These are phyloP conservation scores for Drosophila pseudotakahashii DNA, from an alignment of 2,888 invertebrate genomes.

Conservation along the genomic window DNA sequence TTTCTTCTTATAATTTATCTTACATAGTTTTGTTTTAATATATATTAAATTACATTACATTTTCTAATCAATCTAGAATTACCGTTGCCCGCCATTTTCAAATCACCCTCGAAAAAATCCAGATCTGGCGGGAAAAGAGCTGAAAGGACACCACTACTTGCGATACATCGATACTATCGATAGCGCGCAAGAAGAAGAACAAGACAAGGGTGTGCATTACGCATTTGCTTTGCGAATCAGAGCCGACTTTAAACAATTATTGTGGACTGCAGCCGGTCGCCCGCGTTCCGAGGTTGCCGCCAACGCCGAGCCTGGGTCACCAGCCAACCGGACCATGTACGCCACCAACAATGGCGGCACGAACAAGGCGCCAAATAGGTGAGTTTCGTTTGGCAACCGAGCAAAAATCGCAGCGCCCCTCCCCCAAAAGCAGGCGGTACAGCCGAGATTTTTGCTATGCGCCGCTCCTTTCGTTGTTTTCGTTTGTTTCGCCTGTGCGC, in stretches of 20 bases:
- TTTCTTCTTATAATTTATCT: too few species aligned
- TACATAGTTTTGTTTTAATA: too few species aligned
- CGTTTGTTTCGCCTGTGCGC: background rate
- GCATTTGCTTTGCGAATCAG: constrained; percentile 71
- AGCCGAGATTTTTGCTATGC: constrained; percentile 27
- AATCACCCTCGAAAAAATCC: too few species aligned
- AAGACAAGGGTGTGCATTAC: constrained; percentile 57
- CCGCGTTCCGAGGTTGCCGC: constrained; percentile 30
- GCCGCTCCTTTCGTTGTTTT: too few species aligned
- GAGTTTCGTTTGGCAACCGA: constrained; percentile 19
- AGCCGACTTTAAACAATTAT: constrained; percentile 42
- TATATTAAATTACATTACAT: too few species aligned
- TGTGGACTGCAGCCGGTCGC: constrained; percentile 23
- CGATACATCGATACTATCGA: too few species aligned
- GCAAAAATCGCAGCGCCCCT: constrained; percentile 10
- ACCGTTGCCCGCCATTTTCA: too few species aligned
- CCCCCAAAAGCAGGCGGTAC: constrained; percentile 25
- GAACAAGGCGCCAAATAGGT: constrained; percentile 78
- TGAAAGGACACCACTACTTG: too few species aligned
- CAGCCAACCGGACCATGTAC: constrained; percentile 65
- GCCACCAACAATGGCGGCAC: constrained; percentile 72
- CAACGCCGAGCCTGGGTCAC: constrained; percentile 22
- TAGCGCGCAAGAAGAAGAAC: too few species aligned
- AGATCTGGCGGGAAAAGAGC: too few species aligned
- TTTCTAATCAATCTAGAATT: too few species aligned